Conservation (phyloP, 2,888 invertebrate species). For the Myathropa florea region DNA sequence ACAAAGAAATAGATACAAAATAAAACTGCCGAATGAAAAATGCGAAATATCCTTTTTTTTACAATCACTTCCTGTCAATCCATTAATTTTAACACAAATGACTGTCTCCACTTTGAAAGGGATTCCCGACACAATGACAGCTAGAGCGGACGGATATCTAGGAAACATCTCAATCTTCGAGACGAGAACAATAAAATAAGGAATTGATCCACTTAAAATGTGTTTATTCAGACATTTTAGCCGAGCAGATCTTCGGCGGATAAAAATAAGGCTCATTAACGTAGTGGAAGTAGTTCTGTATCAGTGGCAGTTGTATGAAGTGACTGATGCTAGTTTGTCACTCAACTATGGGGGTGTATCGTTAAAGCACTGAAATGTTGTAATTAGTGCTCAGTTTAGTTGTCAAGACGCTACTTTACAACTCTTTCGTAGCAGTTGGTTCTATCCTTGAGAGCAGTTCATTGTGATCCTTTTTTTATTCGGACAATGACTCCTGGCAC, state of each 20-base stretch:
- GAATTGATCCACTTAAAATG: conserved; percentile 44
- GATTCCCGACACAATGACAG: conserved; percentile 18
- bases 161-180: conserved; percentile 1
- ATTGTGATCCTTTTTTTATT: background rate
- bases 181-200: conserved; percentile 28
- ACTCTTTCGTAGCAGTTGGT: background rate
- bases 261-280: conserved; percentile 43
- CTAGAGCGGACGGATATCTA: conserved; percentile 5
- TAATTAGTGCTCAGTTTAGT: background rate
- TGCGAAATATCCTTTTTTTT: conserved; percentile 13
- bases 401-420: background rate
- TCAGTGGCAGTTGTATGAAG: background rate
- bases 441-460: background rate
- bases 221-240: conserved; percentile 38
- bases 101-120: conserved; percentile 41
- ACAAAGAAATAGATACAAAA: conserved; percentile 11
- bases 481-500: background rate
- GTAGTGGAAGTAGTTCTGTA: conserved; percentile 14
- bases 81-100: conserved; percentile 45
- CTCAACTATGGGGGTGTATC: background rate
- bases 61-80: conserved; percentile 50
- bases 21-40: conserved; percentile 17
- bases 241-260: conserved; percentile 15
- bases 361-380: background rate
- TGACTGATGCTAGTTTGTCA: background rate